Conservation (phyloP, 2,888 invertebrate species). For the Mythimna ferrago region DNA sequence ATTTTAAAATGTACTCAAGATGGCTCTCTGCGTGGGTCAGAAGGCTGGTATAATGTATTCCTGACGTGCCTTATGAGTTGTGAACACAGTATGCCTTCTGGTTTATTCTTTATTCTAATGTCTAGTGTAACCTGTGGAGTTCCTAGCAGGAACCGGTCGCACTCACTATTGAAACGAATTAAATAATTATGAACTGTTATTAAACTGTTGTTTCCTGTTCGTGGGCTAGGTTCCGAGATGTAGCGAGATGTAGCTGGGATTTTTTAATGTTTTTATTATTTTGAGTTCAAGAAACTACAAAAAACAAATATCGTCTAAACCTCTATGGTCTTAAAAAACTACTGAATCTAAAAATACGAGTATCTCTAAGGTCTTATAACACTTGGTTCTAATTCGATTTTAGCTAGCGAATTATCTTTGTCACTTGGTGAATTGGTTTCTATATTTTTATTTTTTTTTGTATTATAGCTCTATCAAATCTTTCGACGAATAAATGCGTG, state of each 20-base stretch:
- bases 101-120: not conserved
- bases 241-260: slow-evolving; percentile 11
- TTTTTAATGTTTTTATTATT: not conserved
- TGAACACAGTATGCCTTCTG: slow-evolving; percentile 18
- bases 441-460: too few relatives aligned
- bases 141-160: slow-evolving; percentile 48
- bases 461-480: too few relatives aligned
- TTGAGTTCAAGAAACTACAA: not conserved
- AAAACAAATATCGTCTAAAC: not conserved
- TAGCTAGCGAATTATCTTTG: too few relatives aligned
- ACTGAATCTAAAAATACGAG: not conserved
- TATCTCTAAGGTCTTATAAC: too few relatives aligned
- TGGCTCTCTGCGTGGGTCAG: too few relatives aligned
- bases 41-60: not conserved
- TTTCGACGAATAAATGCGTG: too few relatives aligned
- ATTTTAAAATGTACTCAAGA: too few relatives aligned
- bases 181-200: slow-evolving; percentile 66
- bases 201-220: slow-evolving; percentile 66
- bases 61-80: not conserved
- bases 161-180: slow-evolving; percentile 58
- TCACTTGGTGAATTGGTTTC: too few relatives aligned
- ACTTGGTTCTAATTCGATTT: too few relatives aligned
- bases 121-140: slow-evolving; percentile 2
- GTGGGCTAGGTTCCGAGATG: slow-evolving; percentile 22
- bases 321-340: not conserved